Conservation (phyloP, 2,888 invertebrate species). For the Resseliella maxima region DNA sequence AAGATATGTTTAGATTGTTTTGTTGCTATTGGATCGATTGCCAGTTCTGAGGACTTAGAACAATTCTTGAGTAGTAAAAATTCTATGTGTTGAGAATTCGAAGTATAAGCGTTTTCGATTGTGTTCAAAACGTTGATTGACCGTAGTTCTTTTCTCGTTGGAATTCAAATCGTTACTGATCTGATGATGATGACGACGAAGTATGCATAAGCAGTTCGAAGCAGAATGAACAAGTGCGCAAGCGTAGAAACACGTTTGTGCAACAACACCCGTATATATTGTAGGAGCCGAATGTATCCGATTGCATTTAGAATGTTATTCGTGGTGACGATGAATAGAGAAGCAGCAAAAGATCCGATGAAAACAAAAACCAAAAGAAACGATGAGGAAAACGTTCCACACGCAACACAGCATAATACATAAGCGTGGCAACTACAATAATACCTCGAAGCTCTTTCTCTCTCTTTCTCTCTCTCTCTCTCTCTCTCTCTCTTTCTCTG, state of each 20-base stretch:
- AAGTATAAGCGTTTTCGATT: not conserved
- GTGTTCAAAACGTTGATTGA: not conserved
- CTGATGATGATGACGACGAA: conserved; percentile 20
- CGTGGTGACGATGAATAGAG: not conserved
- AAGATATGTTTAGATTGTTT: conserved; percentile 19
- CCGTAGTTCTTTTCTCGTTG: conserved; percentile 6
- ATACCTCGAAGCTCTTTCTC: conserved; percentile 24
- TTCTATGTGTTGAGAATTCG: not conserved
- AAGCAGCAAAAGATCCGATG: not conserved
- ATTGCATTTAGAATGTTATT: not conserved
- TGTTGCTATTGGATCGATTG: not conserved
- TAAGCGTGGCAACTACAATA: conserved; percentile 51
- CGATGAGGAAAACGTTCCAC: conserved; percentile 44
- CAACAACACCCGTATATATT: conserved; percentile 51
- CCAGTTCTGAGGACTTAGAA: conserved; percentile 26
- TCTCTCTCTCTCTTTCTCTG: not conserved
- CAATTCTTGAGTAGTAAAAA: conserved; percentile 5
- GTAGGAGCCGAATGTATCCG: conserved; percentile 3
- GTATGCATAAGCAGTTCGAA: conserved; percentile 13
- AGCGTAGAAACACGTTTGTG: conserved; percentile 23
- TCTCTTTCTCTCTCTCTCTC: too few species aligned
- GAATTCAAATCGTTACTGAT: conserved; percentile 39
- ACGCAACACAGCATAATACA: conserved; percentile 21
- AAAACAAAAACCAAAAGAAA: conserved; percentile 49
- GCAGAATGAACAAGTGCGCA: conserved; percentile 43